phyloP scores from a whole-genome alignment of 1,140 invertebrate species.

The Phortica variegata region DNA sequence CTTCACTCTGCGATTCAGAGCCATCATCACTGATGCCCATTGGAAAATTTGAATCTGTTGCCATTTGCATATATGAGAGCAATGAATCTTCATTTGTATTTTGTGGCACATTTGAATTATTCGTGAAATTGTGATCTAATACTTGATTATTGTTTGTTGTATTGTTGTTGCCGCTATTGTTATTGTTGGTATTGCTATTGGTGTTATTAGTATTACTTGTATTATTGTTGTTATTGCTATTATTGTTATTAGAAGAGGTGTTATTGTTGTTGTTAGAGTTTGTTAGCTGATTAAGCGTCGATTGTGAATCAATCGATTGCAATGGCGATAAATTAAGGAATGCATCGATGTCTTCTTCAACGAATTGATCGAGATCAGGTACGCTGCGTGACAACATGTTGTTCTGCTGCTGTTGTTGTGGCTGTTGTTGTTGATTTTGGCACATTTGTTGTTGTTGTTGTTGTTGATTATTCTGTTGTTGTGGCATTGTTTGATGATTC shows the following conservation, averaged over 20 bases:
- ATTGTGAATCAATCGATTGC: slow-evolving; percentile 31
- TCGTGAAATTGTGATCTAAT: slow-evolving; percentile 22
- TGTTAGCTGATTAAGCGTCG: slow-evolving; percentile 16
- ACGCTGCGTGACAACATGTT: slow-evolving; percentile 29
- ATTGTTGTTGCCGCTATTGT: slow-evolving; percentile 14
- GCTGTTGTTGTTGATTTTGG: slow-evolving; percentile 17
- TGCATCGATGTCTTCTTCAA: slow-evolving; percentile 44
- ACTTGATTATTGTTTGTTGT: slow-evolving; percentile 25
- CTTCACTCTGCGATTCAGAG: slow-evolving; percentile 39
- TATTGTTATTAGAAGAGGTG: slow-evolving; percentile 18
- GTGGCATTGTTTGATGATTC: slow-evolving; percentile 15
- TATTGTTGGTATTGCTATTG: slow-evolving; percentile 23
- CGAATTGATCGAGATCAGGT: slow-evolving; percentile 19
- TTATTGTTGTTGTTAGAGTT: slow-evolving; percentile 14
- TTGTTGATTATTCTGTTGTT: slow-evolving; percentile 27
- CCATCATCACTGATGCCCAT: slow-evolving; percentile 51
- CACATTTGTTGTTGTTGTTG: slow-evolving; percentile 19
- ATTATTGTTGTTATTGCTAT: slow-evolving; percentile 13
- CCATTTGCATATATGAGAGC: slow-evolving; percentile 50
- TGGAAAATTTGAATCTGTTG: slow-evolving; percentile 46
- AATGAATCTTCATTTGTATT: slow-evolving; percentile 47
- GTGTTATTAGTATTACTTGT: background rate
- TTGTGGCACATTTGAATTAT: slow-evolving; percentile 26
- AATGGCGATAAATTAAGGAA: slow-evolving; percentile 46
- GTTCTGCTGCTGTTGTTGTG: slow-evolving; percentile 17